Evolutionary conservation across 64 coral and sea anemone genomes (phyloP).

Genomic region (Platygyra sinensis): DNA sequence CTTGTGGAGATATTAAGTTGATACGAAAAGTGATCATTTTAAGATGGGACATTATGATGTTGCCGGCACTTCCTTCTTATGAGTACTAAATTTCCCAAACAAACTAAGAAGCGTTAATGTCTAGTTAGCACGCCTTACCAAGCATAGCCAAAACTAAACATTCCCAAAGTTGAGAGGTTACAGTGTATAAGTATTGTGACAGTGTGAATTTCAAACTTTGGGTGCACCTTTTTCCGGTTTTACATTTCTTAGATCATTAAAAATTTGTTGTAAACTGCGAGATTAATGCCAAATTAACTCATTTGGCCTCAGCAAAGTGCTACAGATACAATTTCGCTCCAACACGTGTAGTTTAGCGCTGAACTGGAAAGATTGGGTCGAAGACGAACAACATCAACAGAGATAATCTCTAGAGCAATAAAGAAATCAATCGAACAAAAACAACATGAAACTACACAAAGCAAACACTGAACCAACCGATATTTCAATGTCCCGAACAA

Average conservation of each 20-base stretch:
- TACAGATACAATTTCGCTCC: not conserved
- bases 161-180: not conserved
- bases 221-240: conserved; percentile 20
- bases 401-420: not conserved
- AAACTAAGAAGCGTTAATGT: too few species aligned
- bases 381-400: not conserved
- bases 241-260: not conserved
- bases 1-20: too few species aligned
- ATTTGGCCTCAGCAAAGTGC: not conserved
- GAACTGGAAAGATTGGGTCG: not conserved
- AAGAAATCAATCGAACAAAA: not conserved
- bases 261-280: not conserved
- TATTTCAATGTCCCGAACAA: conserved; percentile 15
- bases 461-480: conserved; percentile 22
- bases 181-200: too few species aligned
- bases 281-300: not conserved
- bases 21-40: too few species aligned
- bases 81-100: too few species aligned
- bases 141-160: not conserved
- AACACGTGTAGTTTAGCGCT: not conserved
- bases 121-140: too few species aligned
- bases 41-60: too few species aligned
- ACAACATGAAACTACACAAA: not conserved
- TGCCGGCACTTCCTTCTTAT: too few species aligned
- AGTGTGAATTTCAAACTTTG: not conserved